These are phyloP conservation scores for Pterophyllum scalare DNA, from an alignment of 2,113 vertebrate genomes.

Conservation along the genomic window DNA sequence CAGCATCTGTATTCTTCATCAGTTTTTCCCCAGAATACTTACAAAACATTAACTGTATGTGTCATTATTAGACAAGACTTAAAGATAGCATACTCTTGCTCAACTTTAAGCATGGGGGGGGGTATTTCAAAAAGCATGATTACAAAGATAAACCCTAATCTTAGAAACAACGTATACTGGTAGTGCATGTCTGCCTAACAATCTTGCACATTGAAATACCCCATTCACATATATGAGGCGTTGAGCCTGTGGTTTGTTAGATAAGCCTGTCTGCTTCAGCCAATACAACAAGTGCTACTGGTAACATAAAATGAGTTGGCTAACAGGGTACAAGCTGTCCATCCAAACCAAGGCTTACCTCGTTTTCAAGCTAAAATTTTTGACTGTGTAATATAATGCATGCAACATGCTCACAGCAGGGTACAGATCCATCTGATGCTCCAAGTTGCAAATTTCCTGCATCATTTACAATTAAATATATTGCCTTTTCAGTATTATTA, in stretches of 20 bases:
- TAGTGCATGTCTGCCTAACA: neutral
- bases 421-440: conserved; percentile 64
- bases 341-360: conserved; percentile 56
- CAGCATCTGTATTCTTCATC: conserved; percentile 28
- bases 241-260: conserved; percentile 52
- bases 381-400: conserved; percentile 31
- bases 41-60: neutral
- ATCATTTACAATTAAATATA: neutral
- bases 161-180: neutral
- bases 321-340: conserved; percentile 38
- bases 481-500: neutral
- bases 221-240: conserved; percentile 22
- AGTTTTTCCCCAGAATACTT: conserved; percentile 37
- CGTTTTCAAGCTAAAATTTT: conserved; percentile 4
- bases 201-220: conserved; percentile 64
- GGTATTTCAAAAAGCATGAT: conserved; percentile 59
- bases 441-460: neutral
- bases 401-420: conserved; percentile 67
- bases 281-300: neutral
- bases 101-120: neutral
- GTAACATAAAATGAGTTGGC: conserved; percentile 19
- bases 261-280: conserved; percentile 35
- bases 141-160: conserved; percentile 6
- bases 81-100: neutral
- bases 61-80: conserved; percentile 8